Percentiles rank a stretch among this genome's conserved stretches.
phyloP scores from a whole-genome alignment of 2,797 vertebrate species.

The Sebastes jordani region DNA sequence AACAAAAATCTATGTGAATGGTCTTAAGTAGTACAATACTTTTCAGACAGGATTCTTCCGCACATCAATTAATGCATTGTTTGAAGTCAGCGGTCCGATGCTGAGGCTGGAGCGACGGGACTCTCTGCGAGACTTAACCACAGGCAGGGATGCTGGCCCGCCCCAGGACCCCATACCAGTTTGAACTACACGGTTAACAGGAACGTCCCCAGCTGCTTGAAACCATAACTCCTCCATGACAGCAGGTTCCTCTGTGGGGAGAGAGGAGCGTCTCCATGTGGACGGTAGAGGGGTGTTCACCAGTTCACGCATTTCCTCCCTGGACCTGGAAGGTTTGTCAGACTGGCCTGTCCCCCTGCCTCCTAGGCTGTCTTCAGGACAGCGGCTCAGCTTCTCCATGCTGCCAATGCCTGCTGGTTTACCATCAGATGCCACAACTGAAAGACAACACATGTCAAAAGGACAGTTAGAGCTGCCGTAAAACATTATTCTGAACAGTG shows the following conservation, averaged over 20 bases:
- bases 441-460: slow-evolving; percentile 16
- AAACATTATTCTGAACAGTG: background rate
- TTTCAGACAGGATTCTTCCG: slow-evolving; percentile 90
- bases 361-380: slow-evolving; percentile 45
- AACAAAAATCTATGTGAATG: slow-evolving; percentile 18
- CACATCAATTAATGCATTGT: slow-evolving; percentile 89
- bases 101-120: slow-evolving; percentile 85
- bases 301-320: slow-evolving; percentile 87
- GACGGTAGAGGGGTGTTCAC: slow-evolving; percentile 89
- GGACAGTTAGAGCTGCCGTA: background rate
- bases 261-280: slow-evolving; percentile 92
- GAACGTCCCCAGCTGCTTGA: slow-evolving; percentile 68
- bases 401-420: slow-evolving; percentile 55
- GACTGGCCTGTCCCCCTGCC: slow-evolving; percentile 14
- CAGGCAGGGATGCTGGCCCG: slow-evolving; percentile 67
- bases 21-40: background rate
- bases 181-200: slow-evolving; percentile 70
- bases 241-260: slow-evolving; percentile 85
- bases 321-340: slow-evolving; percentile 73
- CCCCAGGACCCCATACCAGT: slow-evolving; percentile 56
- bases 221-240: slow-evolving; percentile 83
- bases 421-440: slow-evolving; percentile 44
- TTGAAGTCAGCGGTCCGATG: slow-evolving; percentile 70
- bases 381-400: slow-evolving; percentile 67
- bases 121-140: slow-evolving; percentile 84